Conservation (phyloP, 2,797 vertebrate species). For the Astyanax mexicanus region DNA sequence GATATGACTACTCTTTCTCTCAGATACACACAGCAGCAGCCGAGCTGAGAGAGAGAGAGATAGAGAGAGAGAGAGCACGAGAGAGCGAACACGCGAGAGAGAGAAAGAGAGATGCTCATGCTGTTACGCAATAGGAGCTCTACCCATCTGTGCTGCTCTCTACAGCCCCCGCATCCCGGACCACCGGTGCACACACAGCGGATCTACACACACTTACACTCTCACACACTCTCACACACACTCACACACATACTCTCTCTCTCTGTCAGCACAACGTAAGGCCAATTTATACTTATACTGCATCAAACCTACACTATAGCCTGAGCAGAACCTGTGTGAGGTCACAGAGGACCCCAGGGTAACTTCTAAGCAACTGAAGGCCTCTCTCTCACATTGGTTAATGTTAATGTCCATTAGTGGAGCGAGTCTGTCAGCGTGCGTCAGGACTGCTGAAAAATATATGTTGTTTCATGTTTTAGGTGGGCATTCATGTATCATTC, state of each 20-base stretch:
- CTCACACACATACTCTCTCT: not conserved
- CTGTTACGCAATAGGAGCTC: constrained; percentile 78
- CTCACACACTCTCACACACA: constrained; percentile 10
- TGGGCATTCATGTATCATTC: too few relatives aligned
- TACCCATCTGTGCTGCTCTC: constrained; percentile 76
- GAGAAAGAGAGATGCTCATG: constrained; percentile 52
- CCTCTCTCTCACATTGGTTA: too few relatives aligned
- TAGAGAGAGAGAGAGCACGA: not conserved
- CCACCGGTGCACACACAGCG: constrained; percentile 70
- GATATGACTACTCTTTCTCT: constrained; percentile 27
- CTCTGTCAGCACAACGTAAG: too few relatives aligned
- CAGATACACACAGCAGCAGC: constrained; percentile 46
- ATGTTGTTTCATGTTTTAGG: too few relatives aligned
- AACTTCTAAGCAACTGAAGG: too few relatives aligned
- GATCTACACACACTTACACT: constrained; percentile 16
- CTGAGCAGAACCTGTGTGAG: too few relatives aligned
- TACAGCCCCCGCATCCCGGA: constrained; percentile 73
- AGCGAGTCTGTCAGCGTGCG: too few relatives aligned
- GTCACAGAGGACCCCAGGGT: too few relatives aligned
- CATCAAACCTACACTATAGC: too few relatives aligned
- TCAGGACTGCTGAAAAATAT: too few relatives aligned
- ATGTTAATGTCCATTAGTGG: too few relatives aligned
- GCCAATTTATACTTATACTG: too few relatives aligned
- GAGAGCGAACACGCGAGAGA: not conserved
- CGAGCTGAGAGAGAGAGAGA: constrained; percentile 51